A percentile compares a stretch with the other conserved stretches of the same genome.
phyloP scores from a whole-genome alignment of 2,888 invertebrate genomes.

The Drosophila kanekoi region DNA sequence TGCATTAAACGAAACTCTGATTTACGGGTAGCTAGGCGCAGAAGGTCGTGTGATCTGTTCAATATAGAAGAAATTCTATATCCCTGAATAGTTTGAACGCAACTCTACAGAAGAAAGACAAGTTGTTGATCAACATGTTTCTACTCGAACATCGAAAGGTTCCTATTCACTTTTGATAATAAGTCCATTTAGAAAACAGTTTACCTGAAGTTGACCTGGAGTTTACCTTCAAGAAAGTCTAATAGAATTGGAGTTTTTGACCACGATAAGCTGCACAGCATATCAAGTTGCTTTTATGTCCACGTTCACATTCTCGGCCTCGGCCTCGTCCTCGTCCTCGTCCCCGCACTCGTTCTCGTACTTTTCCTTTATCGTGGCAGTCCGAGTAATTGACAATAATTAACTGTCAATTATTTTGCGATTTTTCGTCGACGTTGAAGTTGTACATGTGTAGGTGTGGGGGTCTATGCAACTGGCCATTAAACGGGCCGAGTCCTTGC shows the following conservation, averaged over 20 bases:
- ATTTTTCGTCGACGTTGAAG: constrained; percentile 62
- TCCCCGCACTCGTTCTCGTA: not conserved
- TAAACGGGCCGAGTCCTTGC: constrained; percentile 19
- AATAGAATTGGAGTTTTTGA: not conserved
- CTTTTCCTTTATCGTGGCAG: constrained; percentile 32
- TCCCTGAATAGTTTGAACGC: no score
- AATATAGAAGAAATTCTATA: no score
- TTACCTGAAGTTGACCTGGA: no score
- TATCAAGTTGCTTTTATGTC: constrained; percentile 20
- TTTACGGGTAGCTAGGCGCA: no score
- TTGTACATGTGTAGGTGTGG: constrained; percentile 29
- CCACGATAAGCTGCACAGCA: constrained; percentile 24
- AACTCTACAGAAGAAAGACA: no score
- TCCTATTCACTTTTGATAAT: no score
- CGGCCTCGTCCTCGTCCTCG: constrained; percentile 4
- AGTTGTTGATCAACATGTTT: no score
- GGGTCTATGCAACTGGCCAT: constrained; percentile 2
- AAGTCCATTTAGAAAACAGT: no score
- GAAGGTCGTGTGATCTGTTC: no score
- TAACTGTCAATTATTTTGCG: constrained; percentile 81
- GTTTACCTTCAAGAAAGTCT: not conserved
- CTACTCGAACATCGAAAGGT: no score
- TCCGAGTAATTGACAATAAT: constrained; percentile 81
- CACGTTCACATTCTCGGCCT: constrained; percentile 2
- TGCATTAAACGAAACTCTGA: constrained; percentile 8